Base-by-base conservation (phyloP, 2,797 vertebrate species). In the Neosalanx taihuensis region DNA sequence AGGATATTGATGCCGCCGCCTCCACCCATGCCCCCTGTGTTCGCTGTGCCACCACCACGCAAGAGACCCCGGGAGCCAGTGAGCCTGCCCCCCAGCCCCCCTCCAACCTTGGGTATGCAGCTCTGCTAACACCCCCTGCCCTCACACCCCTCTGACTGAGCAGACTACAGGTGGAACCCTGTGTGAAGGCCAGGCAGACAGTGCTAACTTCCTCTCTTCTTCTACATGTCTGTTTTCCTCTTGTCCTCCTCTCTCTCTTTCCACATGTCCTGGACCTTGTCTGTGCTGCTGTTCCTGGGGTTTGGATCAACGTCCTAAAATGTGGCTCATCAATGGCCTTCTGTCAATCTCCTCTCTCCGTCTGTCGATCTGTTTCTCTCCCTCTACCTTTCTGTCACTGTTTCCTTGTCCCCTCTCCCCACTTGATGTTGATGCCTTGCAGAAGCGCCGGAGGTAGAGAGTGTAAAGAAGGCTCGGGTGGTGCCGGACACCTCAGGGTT, bases 191-290 rank as follows among this genome's bases (percentile, higher is more conserved):
- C 79, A 72, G 67, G 23, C 71, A 83, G 72, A 64, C 77, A 18
- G 71, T 88, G 79, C 74, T 76, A 69, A 87, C 89, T 80, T n/a
- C n/a, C 35, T 37, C 77, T 87, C 71, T 86, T 90, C 85, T 85
- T 91, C 87, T 91, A 92, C 88, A 89, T 92, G 89, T 87, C 88
- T 92, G 88, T 91, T 89, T 92, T 89, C 91, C 90, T 87, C 87
- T 83, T 92, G 87, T 91, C 89, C 82, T 91, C 88, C 86, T 92
- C 89, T 92, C 41, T 87, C 86, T 66, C 41, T 67, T 37, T 29
- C 92, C 92, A 92, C 92, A 90, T 92, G 79, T 86, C 73, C 79
- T 6, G 89, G 89, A 91, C 87, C 18, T 85, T 81, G 85, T 85
- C 85, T 87, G 77, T 88, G 86, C 89, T 87, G 85, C 76, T 85